Base-by-base conservation (phyloP, 2,113 vertebrate species). In the Sander lucioperca region DNA sequence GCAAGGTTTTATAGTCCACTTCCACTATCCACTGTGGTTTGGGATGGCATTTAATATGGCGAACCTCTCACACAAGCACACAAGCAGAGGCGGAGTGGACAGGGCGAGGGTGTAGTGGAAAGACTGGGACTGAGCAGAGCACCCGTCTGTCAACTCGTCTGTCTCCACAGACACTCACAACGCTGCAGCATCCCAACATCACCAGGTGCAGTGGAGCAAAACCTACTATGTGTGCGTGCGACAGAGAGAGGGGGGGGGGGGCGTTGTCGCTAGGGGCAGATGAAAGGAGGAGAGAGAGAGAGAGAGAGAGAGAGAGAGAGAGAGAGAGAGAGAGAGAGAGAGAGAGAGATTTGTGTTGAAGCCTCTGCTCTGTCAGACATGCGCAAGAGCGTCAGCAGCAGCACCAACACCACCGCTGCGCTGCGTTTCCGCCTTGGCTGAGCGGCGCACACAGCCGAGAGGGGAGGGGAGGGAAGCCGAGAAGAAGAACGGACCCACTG, bases 371-470 rank as follows among this genome's bases (percentile, higher is more conserved):
- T 86, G 88, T 90, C 87, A 93, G 88, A 95, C 96, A 96, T 96
- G 94, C 89, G 95, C 92, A 82, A 67, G 67, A 88, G 86, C 90
- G 93, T 95, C 95, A 95, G 90, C 94, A 90, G 36, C 77, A 66
- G 45, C 88, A 90, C 25, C 84, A 13, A 0, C 84, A 12, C 39
- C 72, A 23, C 87, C 90, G 30, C 91, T 45, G 85, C 90, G 87
- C 92, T 75, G 89, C 92, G 93, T 95, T 94, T 93, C 94, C 94
- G 95, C 93, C 92, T 94, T 92, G 91, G 89, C 87, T 88, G 90
- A 91, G 91, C 85, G 91, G 85, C 79, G 85, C 88, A 48, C 88
- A 91, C 83, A 84, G 78, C 79, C 64, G 74, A 45, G 85, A 84
- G 91, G 75, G 79, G 86, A 91, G 89, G 63, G 72, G 89, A 77